Evolutionary conservation across 2,797 vertebrate genomes (phyloP).

Genomic region (Sparidentex hasta): DNA sequence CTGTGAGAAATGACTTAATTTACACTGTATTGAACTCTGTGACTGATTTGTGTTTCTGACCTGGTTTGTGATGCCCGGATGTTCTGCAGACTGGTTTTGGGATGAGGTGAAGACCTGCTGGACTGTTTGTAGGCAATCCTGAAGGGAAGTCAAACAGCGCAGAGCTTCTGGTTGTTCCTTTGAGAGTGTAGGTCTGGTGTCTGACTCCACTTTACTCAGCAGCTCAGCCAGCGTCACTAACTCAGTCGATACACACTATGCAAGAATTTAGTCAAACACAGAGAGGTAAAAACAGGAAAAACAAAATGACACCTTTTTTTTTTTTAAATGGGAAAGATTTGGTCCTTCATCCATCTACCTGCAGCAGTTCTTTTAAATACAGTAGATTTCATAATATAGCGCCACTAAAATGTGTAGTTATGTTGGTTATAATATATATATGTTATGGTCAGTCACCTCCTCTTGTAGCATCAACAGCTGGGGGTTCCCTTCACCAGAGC

Average conservation of each 20-base stretch:
- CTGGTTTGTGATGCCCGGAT: conserved; percentile 82
- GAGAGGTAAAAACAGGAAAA: neutral
- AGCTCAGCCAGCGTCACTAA: conserved; percentile 83
- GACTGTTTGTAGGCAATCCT: conserved; percentile 75
- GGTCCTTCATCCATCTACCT: neutral
- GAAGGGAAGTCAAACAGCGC: conserved; percentile 84
- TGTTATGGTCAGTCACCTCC: conserved; percentile 79
- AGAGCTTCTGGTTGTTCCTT: conserved; percentile 70
- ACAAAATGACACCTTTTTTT: neutral
- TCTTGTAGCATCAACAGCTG: conserved; percentile 79
- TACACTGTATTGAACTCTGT: neutral
- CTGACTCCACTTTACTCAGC: conserved; percentile 80
- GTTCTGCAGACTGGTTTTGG: conserved; percentile 78
- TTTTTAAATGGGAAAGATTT: neutral
- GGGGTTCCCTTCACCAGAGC: conserved; percentile 71
- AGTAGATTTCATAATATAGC: neutral
- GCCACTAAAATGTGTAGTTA: neutral
- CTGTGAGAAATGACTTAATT: neutral
- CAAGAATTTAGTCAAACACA: neutral
- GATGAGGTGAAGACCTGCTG: conserved; percentile 76
- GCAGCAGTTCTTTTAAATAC: neutral
- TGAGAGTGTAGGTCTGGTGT: conserved; percentile 55
- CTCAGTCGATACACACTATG: conserved; percentile 87
- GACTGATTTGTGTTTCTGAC: conserved; percentile 71
- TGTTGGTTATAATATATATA: neutral